phyloP scores from a whole-genome alignment of 2,888 invertebrate genomes.

The Nephrotoma flavescens region DNA sequence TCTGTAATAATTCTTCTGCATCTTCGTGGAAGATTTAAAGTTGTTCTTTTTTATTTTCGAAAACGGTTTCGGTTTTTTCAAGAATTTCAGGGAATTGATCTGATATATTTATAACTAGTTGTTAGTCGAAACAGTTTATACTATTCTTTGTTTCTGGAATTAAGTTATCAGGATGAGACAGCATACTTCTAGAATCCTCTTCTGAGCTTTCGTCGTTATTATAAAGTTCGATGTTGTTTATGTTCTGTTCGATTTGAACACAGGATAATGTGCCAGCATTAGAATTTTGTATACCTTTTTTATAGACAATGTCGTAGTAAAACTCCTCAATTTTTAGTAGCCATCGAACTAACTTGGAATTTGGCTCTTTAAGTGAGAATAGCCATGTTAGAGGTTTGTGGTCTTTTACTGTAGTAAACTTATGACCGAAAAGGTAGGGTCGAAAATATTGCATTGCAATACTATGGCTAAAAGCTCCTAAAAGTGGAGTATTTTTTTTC shows the following conservation, averaged over 20 bases:
- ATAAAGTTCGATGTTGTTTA: background rate
- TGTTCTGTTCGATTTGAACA: background rate
- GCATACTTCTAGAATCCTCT: background rate
- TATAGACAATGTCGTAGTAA: background rate
- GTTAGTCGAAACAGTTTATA: too few relatives aligned
- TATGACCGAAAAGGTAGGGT: background rate
- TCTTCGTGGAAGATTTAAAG: too few relatives aligned
- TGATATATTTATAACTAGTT: too few relatives aligned
- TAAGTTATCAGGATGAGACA: background rate
- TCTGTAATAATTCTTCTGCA: too few relatives aligned
- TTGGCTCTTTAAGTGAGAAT: background rate
- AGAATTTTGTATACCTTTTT: background rate
- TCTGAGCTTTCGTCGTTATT: background rate
- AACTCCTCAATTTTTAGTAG: background rate
- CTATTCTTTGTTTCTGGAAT: background rate
- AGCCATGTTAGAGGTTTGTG: background rate
- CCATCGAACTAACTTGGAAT: background rate
- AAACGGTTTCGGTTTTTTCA: too few relatives aligned
- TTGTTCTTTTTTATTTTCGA: too few relatives aligned
- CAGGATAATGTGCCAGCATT: background rate
- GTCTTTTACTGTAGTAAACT: background rate
- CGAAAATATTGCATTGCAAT: too few relatives aligned
- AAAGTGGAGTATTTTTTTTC: background rate
- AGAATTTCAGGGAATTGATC: too few relatives aligned
- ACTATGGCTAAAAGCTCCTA: background rate